Evolutionary conservation across 2,888 invertebrate species (phyloP), one percentile per base, ranked within the genome.

Genomic region (Apamea sordens): DNA sequence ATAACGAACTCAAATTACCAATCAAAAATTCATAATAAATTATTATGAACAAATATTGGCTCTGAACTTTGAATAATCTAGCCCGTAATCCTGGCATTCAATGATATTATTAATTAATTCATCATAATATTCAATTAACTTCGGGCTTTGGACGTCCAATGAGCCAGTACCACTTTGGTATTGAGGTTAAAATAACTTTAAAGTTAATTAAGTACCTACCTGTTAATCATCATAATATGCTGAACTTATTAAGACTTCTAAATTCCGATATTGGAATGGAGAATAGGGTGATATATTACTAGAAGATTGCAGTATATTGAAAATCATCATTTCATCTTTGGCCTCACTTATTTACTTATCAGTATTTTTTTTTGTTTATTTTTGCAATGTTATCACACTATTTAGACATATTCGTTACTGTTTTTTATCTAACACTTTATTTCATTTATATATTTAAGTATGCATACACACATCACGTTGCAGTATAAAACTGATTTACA

Each of bases 101-200:
- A 70, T 86, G 44, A 86, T 73, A 76, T 82, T 86, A 82, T 86
- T 86, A 86, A 82, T 83, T 83, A 82, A 86, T 83, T 83, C 71
- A 86, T 82, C 71, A 82, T 72, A 86, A 83, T 73, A 82, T 81
- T 82, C 82, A 85, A 85, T 82, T 56, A 86, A 76, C 71, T 82
- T 50, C 32, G 86, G 50, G 61, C 36, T 64, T 72, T n/a, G 36
- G 59, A 64, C 76, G 72, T 68, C 13, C 44, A 70, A 70, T 63
- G 65, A 71, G 28, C 44, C 70, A 53, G 53, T 59, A 59, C 15
- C 53, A 85, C 21, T 75, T 85, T 67, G 13, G 24, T 28, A 67
- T 71, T 36, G 24, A 68, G 75, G 50, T 81, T 71, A 75, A 73
- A 85, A 82, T 82, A 82, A 70, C 69, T 41, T 21, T 32, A 56